Evolutionary conservation across 2,113 vertebrate genomes (phyloP).

Genomic region (Otus sunia): DNA sequence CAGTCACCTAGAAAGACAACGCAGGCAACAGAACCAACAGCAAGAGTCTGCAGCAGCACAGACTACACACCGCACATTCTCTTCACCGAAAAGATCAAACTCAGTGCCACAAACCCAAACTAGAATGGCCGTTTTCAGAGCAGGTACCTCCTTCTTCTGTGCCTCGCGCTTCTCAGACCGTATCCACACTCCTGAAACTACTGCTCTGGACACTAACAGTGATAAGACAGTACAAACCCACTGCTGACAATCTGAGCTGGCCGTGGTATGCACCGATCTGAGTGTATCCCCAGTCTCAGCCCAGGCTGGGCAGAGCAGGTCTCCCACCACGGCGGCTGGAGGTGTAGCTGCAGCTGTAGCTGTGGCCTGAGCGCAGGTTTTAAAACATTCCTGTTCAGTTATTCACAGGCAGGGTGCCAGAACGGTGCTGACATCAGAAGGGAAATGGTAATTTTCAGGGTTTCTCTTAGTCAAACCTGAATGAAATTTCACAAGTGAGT

Average conservation of each 20-base stretch:
- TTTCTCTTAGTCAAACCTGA: constrained; percentile 49
- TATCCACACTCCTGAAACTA: accelerated
- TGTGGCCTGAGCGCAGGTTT: neutral
- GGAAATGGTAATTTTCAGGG: constrained; percentile 16
- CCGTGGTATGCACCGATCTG: accelerated
- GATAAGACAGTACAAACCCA: neutral
- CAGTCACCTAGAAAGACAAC: accelerated
- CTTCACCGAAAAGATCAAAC: neutral
- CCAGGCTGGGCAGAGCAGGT: neutral
- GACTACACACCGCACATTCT: accelerated
- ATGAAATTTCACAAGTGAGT: constrained; percentile 4
- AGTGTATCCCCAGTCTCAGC: accelerated
- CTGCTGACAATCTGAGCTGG: accelerated
- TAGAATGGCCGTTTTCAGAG: neutral
- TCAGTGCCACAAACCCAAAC: neutral
- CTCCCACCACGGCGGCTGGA: accelerated
- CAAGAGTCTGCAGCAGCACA: neutral
- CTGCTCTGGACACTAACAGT: accelerated
- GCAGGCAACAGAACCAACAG: accelerated
- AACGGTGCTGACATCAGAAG: neutral
- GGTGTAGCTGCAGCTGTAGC: neutral
- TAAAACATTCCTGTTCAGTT: neutral
- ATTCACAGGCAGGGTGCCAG: constrained; percentile 7
- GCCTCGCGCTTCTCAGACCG: accelerated
- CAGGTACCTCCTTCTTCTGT: neutral